Evolutionary conservation across 2,113 vertebrate genomes (phyloP).

Genomic region (Calcarius ornatus): DNA sequence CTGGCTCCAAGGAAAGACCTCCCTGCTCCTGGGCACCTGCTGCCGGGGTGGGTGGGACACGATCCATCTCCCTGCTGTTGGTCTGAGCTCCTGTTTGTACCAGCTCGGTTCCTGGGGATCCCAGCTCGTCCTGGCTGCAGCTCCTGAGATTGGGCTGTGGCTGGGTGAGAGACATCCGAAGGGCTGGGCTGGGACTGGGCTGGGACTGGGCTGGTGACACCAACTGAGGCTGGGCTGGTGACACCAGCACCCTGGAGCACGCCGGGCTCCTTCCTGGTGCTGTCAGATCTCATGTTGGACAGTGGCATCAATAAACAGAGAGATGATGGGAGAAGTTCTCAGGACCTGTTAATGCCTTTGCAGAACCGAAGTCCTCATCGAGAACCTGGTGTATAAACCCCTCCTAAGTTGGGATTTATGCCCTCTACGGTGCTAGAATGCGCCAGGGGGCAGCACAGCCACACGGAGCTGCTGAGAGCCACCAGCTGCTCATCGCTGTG

Average conservation of each 20-base stretch:
- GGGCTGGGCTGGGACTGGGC: neutral
- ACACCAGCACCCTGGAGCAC: neutral
- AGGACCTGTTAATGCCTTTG: neutral
- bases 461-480: neutral
- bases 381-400: fast-evolving
- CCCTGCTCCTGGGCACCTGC: neutral
- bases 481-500: fast-evolving
- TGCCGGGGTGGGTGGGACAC: fast-evolving
- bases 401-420: neutral
- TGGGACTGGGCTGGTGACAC: neutral
- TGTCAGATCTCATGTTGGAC: neutral
- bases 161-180: neutral
- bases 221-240: neutral
- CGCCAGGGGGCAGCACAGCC: fast-evolving
- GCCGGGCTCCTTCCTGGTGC: fast-evolving
- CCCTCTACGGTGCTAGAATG: fast-evolving
- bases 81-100: neutral
- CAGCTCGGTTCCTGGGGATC: fast-evolving
- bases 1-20: neutral
- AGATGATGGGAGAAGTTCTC: neutral
- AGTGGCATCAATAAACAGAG: neutral
- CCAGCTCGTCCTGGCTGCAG: neutral
- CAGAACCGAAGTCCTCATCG: neutral
- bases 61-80: neutral
- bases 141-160: neutral